Conservation (phyloP, 2,888 invertebrate genomes). For the Ormyrus labotus region DNA sequence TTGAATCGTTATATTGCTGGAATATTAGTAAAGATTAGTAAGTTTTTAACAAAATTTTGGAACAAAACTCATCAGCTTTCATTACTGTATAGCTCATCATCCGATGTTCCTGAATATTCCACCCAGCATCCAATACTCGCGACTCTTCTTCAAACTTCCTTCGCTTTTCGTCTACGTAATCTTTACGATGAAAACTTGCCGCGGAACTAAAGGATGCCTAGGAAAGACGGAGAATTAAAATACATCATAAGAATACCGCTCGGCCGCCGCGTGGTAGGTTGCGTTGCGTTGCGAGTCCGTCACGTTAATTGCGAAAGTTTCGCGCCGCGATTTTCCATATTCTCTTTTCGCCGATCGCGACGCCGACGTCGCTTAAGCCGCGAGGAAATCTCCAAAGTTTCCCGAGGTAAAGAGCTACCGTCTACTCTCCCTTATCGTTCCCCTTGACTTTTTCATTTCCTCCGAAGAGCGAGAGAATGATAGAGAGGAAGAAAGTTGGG, state of each 20-base stretch:
- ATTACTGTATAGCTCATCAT: too few relatives aligned
- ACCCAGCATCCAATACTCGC: too few relatives aligned
- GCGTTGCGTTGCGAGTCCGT: constrained; percentile 34
- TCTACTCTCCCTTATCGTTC: constrained; percentile 10
- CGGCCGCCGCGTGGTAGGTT: too few relatives aligned
- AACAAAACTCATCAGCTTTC: too few relatives aligned
- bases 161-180: neutral
- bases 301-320: constrained; percentile 63
- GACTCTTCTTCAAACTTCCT: too few relatives aligned
- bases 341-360: constrained; percentile 36
- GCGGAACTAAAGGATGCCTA: constrained; percentile 1
- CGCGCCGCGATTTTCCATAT: constrained; percentile 50
- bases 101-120: too few relatives aligned
- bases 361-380: constrained; percentile 27
- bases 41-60: too few relatives aligned
- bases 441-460: constrained; percentile 52
- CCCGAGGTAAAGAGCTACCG: neutral
- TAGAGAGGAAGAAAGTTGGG: constrained; percentile 15
- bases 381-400: constrained; percentile 47
- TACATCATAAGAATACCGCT: constrained; percentile 39
- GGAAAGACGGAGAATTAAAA: constrained; percentile 24
- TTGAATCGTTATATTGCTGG: too few relatives aligned
- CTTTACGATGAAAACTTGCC: constrained; percentile 19
- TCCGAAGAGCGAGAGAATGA: constrained; percentile 10
- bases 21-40: too few relatives aligned